Percentiles rank a stretch among this genome's conserved stretches.
phyloP scores from a whole-genome alignment of 2,888 invertebrate genomes.

The Sussaba pulchella region DNA sequence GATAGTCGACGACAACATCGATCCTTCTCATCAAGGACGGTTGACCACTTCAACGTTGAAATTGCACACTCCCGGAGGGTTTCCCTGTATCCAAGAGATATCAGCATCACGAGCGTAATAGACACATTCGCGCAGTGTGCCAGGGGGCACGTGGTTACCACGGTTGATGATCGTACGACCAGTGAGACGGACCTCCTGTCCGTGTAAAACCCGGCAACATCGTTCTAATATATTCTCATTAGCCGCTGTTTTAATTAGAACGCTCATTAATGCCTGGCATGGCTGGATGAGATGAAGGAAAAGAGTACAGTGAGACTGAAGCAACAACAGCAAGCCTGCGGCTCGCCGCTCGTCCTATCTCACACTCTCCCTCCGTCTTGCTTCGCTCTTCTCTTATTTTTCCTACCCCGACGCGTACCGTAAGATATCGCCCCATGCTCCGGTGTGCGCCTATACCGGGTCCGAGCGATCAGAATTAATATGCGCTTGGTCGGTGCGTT shows the following conservation, averaged over 20 bases:
- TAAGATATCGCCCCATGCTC: conserved; percentile 47
- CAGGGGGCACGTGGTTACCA: conserved; percentile 8
- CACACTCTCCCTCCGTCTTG: neutral
- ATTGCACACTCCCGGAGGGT: neutral
- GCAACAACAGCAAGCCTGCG: conserved; percentile 46
- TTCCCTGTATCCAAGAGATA: conserved; percentile 24
- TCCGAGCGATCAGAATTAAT: conserved; percentile 65
- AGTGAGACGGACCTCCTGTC: conserved; percentile 64
- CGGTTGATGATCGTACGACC: conserved; percentile 35
- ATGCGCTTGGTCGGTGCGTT: conserved; percentile 54
- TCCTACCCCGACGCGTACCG: conserved; percentile 33
- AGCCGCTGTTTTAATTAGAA: conserved; percentile 81
- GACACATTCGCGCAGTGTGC: conserved; percentile 28
- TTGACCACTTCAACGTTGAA: neutral
- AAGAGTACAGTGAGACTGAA: conserved; percentile 38
- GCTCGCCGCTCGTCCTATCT: conserved; percentile 31
- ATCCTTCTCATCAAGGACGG: neutral
- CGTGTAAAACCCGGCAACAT: conserved; percentile 68
- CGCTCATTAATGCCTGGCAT: conserved; percentile 79
- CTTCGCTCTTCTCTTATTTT: conserved; percentile 10
- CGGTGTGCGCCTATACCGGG: conserved; percentile 45
- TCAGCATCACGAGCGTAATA: conserved; percentile 22
- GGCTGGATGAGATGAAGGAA: conserved; percentile 57
- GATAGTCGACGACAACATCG: neutral
- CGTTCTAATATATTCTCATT: conserved; percentile 82